phyloP scores from a whole-genome alignment of 2,113 vertebrate species.

The Aythya baeri region DNA sequence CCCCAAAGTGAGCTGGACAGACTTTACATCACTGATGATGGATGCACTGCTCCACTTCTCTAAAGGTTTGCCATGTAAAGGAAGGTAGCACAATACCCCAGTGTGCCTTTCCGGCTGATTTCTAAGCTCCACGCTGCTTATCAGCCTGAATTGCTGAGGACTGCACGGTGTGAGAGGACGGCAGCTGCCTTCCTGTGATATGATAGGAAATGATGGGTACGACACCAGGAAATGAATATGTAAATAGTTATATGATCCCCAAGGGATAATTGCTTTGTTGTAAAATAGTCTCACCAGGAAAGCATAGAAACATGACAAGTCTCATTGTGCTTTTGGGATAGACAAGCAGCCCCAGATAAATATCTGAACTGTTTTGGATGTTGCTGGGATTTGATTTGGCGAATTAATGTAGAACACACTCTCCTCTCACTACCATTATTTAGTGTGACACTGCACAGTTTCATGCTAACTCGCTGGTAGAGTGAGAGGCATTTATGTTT shows the following conservation, averaged over 20 bases:
- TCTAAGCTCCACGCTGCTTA: neutral
- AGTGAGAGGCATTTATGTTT: neutral
- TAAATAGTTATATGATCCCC: neutral
- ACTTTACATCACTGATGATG: neutral
- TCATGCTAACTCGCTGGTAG: neutral
- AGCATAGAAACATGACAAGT: neutral
- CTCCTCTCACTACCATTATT: neutral
- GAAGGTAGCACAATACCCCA: neutral
- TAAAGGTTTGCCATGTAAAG: neutral
- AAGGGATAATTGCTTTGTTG: slow-evolving; percentile 4
- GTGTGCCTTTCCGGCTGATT: neutral
- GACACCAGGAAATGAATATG: slow-evolving; percentile 11
- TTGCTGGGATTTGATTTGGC: neutral
- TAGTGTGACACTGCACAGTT: neutral
- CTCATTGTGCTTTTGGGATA: neutral
- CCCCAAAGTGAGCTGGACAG: accelerated
- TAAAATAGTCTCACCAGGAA: slow-evolving; percentile 23
- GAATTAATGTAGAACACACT: neutral
- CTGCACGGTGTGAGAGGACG: neutral
- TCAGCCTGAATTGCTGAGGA: neutral
- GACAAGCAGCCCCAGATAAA: neutral
- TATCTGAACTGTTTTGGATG: neutral
- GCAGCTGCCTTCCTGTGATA: neutral
- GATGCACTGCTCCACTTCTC: neutral
- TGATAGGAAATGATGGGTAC: slow-evolving; percentile 30